Evolutionary conservation across 2,797 vertebrate genomes (phyloP), one percentile per base, ranked within the genome.

Genomic region (Spea hammondii): DNA sequence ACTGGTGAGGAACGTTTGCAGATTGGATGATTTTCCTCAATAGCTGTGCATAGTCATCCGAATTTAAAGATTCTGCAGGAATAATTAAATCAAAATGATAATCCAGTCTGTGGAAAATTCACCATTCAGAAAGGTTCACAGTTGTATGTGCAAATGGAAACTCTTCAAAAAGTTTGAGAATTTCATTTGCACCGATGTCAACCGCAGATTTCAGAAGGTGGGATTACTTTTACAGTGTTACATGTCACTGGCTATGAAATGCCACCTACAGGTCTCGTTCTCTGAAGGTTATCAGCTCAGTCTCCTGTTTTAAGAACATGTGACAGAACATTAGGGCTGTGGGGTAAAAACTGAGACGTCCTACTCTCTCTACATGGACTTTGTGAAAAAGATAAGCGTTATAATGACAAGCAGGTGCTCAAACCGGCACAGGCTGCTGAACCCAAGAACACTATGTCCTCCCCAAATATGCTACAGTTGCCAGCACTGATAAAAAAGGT

Each of bases 31-130:
- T 88, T 83, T 91, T 92, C 85, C 94, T 95, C 79, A 99, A 90
- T 86, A 95, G 91, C 89, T 95, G 95, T 83, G 88, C 91, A 5
- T 94, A 94, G 82, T 99, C 96, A 76, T 98, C 96, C 0, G 94
- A 86, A 86, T 89, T 95, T 83, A 89, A 92, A 84, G 93, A 90
- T 88, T 99, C 97, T 99, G 90, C 79, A 83, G 84, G 55, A 62
- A 77, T 49, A 1, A 77, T 44, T 5, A 65, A 64, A 73, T 17
- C 9, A 55, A 70, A 10, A 72, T 12, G 32, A 5, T 11, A 49
- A 50, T 68, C 47, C 65, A 66, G 8, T 17, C 14, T 68, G 48
- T 8, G 8, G 5, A 12, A n/a, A 51, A 4, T 68, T 13, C 11
- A 10, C 13, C 50, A 51, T 4, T 13, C 49, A 9, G 6, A 48